Conservation (phyloP, 1,140 invertebrate genomes). For the Drepana arcuata region DNA sequence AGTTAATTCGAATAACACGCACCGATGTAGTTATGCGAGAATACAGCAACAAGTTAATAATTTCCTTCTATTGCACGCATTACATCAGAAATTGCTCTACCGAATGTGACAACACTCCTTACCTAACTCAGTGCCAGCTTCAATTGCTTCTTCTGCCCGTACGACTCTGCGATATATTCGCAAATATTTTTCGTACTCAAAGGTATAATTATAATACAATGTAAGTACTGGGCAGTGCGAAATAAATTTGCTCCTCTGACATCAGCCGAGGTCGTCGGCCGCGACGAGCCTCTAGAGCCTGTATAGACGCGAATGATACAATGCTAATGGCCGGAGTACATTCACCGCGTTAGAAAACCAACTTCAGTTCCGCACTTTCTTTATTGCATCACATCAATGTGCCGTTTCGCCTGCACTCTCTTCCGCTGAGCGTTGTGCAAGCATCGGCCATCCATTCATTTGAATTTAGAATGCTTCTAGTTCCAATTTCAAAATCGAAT, state of each 20-base stretch:
- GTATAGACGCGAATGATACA: constrained; percentile 55
- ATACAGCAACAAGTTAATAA: constrained; percentile 1
- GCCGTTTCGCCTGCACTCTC: constrained; percentile 60
- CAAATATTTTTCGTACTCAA: too few species aligned
- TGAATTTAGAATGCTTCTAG: constrained; percentile 29
- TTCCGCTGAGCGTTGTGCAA: constrained; percentile 60
- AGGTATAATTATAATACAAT: constrained; percentile 26
- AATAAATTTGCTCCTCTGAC: constrained; percentile 37
- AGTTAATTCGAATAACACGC: too few species aligned
- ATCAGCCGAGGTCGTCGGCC: constrained; percentile 55
- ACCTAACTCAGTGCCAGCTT: constrained; percentile 41
- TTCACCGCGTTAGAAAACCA: constrained; percentile 67
- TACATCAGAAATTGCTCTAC: constrained; percentile 43
- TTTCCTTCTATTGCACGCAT: constrained; percentile 25
- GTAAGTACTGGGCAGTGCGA: constrained; percentile 39
- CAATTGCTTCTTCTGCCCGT: too few species aligned
- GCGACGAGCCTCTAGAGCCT: constrained; percentile 38
- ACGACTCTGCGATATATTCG: too few species aligned
- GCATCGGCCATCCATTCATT: constrained; percentile 15
- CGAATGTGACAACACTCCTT: constrained; percentile 56
- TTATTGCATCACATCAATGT: constrained; percentile 60
- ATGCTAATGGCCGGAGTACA: constrained; percentile 60
- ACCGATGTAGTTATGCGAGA: too few species aligned
- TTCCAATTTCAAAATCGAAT: constrained; percentile 37
- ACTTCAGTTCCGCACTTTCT: constrained; percentile 69